A percentile compares a stretch with the other conserved stretches of the same genome.
Conservation (phyloP, 2,888 invertebrate genomes). For the Eupsilia transversa region DNA sequence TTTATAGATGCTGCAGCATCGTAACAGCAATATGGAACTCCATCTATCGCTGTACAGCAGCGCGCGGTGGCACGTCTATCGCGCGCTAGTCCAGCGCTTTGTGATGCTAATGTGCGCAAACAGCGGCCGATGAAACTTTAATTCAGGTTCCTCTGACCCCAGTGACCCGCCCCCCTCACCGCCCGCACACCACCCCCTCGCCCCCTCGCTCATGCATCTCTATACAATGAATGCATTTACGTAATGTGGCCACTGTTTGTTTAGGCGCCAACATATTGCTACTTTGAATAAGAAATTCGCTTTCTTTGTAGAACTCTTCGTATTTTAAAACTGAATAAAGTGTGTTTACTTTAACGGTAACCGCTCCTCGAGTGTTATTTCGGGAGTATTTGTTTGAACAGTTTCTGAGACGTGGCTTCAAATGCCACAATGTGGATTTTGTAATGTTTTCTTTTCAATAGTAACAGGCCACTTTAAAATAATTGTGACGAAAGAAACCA, state of each 20-base stretch:
- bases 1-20: too few species aligned
- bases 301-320: constrained; percentile 72
- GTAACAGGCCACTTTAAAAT: background rate
- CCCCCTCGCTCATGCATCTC: constrained; percentile 74
- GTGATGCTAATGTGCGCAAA: constrained; percentile 83
- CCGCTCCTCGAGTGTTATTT: constrained; percentile 53
- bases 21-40: background rate
- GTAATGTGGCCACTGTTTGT: constrained; percentile 81
- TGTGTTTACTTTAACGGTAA: constrained; percentile 71
- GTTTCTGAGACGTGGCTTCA: constrained; percentile 16
- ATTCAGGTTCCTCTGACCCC: constrained; percentile 61
- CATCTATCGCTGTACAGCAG: background rate
- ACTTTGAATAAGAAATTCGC: constrained; percentile 86
- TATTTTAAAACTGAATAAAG: constrained; percentile 70
- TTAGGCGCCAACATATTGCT: constrained; percentile 86
- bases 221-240: constrained; percentile 76
- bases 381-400: constrained; percentile 57
- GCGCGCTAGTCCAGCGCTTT: constrained; percentile 69
- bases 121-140: constrained; percentile 75
- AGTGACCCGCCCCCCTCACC: constrained; percentile 16
- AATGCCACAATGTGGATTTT: constrained; percentile 10
- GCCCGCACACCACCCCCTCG: constrained; percentile 15
- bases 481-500: background rate
- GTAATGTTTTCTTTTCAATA: constrained; percentile 6
- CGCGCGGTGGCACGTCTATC: background rate